A percentile compares a stretch with the other conserved stretches of the same genome.
phyloP scores from a whole-genome alignment of 2,113 vertebrate species.

The Porphyrio hochstetteri region DNA sequence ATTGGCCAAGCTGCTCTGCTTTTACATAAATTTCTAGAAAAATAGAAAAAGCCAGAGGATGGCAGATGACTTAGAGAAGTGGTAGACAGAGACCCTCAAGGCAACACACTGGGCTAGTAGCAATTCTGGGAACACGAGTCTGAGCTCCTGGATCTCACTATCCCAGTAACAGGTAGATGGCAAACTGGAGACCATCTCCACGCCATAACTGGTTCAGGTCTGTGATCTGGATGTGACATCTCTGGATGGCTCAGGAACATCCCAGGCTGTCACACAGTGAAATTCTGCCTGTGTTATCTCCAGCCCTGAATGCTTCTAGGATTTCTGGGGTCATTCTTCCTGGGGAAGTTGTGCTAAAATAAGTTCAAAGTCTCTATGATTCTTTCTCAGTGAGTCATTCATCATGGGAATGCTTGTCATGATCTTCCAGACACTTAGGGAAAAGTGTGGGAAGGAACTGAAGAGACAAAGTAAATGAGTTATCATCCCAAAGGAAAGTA shows the following conservation, averaged over 20 bases:
- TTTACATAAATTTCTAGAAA: background rate
- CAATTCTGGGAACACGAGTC: background rate
- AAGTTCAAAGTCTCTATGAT: constrained; percentile 17
- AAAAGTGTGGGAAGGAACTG: constrained; percentile 29
- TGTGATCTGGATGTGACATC: background rate
- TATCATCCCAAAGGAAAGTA: background rate
- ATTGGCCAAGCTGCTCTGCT: background rate
- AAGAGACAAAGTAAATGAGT: background rate
- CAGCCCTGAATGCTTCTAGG: background rate
- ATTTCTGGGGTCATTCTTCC: constrained; percentile 40
- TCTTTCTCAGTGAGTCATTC: constrained; percentile 45
- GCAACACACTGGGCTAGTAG: background rate
- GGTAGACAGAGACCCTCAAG: background rate
- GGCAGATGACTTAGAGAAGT: background rate
- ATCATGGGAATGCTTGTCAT: background rate
- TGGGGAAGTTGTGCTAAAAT: constrained; percentile 33
- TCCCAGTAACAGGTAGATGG: background rate
- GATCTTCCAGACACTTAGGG: background rate
- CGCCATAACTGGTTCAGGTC: background rate
- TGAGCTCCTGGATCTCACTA: background rate
- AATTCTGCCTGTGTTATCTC: background rate
- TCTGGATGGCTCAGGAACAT: background rate
- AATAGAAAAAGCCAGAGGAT: background rate
- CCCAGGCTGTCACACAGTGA: background rate
- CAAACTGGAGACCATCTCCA: background rate